These are phyloP conservation scores for Hippocampus barbouri DNA, from an alignment of 2,113 vertebrate genomes.

Conservation along the genomic window DNA sequence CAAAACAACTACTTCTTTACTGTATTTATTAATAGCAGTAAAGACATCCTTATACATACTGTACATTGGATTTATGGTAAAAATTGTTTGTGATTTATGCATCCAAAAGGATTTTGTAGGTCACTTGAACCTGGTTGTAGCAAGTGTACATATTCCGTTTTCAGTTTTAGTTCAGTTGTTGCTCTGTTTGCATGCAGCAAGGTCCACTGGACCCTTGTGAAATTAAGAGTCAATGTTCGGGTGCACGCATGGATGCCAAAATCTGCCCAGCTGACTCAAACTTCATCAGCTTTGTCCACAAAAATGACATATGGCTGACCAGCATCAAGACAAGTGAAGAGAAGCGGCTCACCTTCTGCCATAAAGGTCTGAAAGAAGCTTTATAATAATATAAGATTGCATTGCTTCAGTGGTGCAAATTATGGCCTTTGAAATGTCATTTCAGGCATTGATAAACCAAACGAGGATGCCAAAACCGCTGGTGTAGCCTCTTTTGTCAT, in stretches of 20 bases:
- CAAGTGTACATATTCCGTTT: background rate
- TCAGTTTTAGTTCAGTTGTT: background rate
- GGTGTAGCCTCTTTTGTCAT: constrained; percentile 97
- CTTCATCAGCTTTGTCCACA: constrained; percentile 94
- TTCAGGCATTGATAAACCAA: constrained; percentile 83
- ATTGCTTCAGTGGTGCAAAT: background rate
- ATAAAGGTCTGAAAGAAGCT: constrained; percentile 75
- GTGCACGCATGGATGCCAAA: constrained; percentile 95
- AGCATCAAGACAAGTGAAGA: constrained; percentile 88
- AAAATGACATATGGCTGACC: constrained; percentile 90
- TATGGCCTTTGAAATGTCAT: background rate
- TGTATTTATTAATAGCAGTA: too few species aligned
- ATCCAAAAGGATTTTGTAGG: too few species aligned
- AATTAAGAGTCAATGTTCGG: constrained; percentile 89
- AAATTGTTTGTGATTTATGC: too few species aligned
- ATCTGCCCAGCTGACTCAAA: constrained; percentile 86
- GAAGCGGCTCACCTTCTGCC: constrained; percentile 84
- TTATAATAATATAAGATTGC: background rate
- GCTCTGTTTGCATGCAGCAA: constrained; percentile 64
- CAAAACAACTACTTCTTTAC: too few species aligned
- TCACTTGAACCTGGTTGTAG: background rate
- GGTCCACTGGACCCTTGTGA: constrained; percentile 90
- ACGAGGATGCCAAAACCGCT: constrained; percentile 90
- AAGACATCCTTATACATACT: too few species aligned
- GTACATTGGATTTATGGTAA: too few species aligned